Percentiles rank a stretch among this genome's conserved stretches.
phyloP scores from a whole-genome alignment of 2,888 invertebrate genomes.

The Megaustenia siamemsis region DNA sequence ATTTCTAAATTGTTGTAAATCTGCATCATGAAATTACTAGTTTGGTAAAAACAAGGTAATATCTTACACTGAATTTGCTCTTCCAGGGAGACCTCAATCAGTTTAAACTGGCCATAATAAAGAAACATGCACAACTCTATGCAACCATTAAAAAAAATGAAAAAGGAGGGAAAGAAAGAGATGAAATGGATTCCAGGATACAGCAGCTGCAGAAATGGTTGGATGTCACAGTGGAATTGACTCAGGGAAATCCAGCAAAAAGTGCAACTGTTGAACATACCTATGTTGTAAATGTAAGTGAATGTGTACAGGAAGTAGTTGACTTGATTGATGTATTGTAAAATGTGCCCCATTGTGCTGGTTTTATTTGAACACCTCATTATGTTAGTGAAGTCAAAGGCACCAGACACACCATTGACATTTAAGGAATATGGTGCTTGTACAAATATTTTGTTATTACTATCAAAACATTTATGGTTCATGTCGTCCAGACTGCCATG shows the following conservation, averaged over 20 bases:
- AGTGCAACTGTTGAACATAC: conserved; percentile 61
- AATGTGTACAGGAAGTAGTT: background rate
- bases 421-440: too few species aligned
- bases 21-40: background rate
- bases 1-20: too few species aligned
- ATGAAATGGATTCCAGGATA: conserved; percentile 70
- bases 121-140: conserved; percentile 68
- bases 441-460: too few species aligned
- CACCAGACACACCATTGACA: too few species aligned
- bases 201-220: conserved; percentile 75
- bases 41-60: background rate
- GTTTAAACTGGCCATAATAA: conserved; percentile 70
- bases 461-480: too few species aligned
- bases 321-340: too few species aligned
- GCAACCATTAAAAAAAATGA: conserved; percentile 71
- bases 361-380: too few species aligned
- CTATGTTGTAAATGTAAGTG: conserved; percentile 66
- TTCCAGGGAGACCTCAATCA: conserved; percentile 66
- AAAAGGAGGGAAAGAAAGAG: conserved; percentile 70
- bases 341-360: too few species aligned
- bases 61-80: background rate
- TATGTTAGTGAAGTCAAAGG: too few species aligned
- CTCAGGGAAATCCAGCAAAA: conserved; percentile 57
- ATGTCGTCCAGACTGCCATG: too few species aligned
- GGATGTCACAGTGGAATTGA: conserved; percentile 69